Evolutionary conservation across 2,888 invertebrate species (phyloP), one percentile per base, ranked within the genome.

Genomic region (Pardosa pseudoannulata): DNA sequence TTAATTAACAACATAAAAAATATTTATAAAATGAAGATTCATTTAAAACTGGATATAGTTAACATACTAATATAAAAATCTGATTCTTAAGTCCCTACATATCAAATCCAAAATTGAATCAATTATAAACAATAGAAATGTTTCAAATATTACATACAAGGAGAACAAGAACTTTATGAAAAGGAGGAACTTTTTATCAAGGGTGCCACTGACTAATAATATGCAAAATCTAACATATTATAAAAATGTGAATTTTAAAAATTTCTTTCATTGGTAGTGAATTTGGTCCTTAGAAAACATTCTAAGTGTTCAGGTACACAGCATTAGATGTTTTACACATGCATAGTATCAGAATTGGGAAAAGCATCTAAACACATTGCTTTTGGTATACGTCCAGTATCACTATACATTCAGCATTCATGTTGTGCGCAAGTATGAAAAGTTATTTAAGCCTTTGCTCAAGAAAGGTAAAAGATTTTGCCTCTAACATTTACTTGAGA

Each of bases 261-360:
- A 23, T 5, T 46, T 46, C 7, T 46, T 46, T 46, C 19, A 56
- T 19, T 19, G 56, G 23, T 56, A 56, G 56, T 6, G 56, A 64
- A 29, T 41, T 79, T 79, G 79, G 79, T 79, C 79, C 79, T 64
- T 79, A 46, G 46, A 39, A 62, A 39, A 39, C 13, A 23, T 62
- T 71, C 27, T 36, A 62, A 78, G 68, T 39, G 64, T 79, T 79
- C 79, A 79, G 79, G 79, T 79, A 79, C 79, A 79, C n/a, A 79
- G 41, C 41, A 46, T 64, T 56, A 56, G 19, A 46, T 46, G 46
- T 46, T 46, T 16, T 16, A n/a, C n/a, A n/a, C n/a, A 46, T 46
- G 23, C 11, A 56, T 23, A 56, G 56, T 23, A 56, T 1, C 56
- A 56, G 7, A 46, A 11, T 16, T 23, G 11, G 23, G 56, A 5